These are phyloP conservation scores for Cairina moschata DNA, from an alignment of 2,113 vertebrate species.

Conservation along the genomic window DNA sequence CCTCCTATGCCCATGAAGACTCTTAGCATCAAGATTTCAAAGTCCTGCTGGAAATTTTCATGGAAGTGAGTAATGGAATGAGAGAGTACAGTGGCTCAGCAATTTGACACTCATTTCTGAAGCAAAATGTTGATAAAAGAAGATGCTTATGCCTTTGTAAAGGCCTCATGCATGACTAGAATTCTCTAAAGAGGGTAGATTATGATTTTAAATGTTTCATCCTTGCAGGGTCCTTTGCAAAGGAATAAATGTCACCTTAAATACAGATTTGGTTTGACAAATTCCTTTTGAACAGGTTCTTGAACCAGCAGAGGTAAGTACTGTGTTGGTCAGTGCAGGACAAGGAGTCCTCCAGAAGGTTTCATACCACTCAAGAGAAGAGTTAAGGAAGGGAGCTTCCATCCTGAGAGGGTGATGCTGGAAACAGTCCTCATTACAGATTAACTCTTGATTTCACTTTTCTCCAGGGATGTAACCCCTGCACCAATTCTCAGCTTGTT, in stretches of 20 bases:
- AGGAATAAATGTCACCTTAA: neutral
- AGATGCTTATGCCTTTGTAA: neutral
- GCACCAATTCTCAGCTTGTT: neutral
- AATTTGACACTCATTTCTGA: neutral
- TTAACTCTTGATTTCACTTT: neutral
- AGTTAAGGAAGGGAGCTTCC: neutral
- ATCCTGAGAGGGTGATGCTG: neutral
- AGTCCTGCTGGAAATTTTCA: neutral
- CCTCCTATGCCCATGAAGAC: fast-evolving
- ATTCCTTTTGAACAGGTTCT: neutral
- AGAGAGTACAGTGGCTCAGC: neutral
- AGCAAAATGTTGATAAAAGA: neutral
- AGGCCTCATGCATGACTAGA: neutral
- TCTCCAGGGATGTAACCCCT: neutral
- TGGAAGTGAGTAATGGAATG: neutral
- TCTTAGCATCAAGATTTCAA: neutral
- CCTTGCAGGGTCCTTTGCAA: neutral
- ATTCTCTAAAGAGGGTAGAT: neutral
- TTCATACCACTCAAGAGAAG: neutral
- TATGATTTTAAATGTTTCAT: neutral
- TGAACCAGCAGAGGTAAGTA: neutral
- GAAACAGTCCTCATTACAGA: neutral
- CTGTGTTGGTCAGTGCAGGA: neutral
- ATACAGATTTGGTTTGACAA: neutral
- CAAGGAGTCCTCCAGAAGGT: neutral